Conservation (phyloP, 2,888 invertebrate species). For the Ophonus ardosiacus region DNA sequence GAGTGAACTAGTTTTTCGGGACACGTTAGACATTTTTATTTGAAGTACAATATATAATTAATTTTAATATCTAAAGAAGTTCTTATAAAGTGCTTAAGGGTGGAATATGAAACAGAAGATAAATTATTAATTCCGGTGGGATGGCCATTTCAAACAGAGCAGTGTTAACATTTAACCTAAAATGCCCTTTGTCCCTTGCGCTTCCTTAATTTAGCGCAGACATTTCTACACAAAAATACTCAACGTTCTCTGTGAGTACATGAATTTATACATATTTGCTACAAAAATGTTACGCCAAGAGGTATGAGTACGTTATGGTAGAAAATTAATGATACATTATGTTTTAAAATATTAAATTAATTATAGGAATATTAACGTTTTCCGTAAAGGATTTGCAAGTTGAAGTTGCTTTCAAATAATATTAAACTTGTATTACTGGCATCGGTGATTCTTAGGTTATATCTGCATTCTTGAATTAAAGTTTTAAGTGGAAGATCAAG, state of each 20-base stretch:
- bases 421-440: too few relatives aligned
- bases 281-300: not conserved
- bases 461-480: too few relatives aligned
- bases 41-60: not conserved
- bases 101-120: slow-evolving; percentile 26
- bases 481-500: too few relatives aligned
- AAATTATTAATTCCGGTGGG: slow-evolving; percentile 24
- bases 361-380: too few relatives aligned
- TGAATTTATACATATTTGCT: not conserved
- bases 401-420: too few relatives aligned
- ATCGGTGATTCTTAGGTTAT: too few relatives aligned
- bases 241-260: not conserved
- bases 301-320: too few relatives aligned
- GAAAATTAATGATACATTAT: too few relatives aligned
- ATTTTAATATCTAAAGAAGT: not conserved
- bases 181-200: not conserved
- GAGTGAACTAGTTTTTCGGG: too few relatives aligned
- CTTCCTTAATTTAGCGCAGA: not conserved
- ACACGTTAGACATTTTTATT: too few relatives aligned
- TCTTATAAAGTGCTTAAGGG: not conserved
- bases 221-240: not conserved
- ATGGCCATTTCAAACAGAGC: not conserved
- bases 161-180: slow-evolving; percentile 34
- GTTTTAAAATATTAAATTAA: too few relatives aligned
- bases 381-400: too few relatives aligned